Conservation (phyloP, 2,113 vertebrate species). For the Ailurus styani region DNA sequence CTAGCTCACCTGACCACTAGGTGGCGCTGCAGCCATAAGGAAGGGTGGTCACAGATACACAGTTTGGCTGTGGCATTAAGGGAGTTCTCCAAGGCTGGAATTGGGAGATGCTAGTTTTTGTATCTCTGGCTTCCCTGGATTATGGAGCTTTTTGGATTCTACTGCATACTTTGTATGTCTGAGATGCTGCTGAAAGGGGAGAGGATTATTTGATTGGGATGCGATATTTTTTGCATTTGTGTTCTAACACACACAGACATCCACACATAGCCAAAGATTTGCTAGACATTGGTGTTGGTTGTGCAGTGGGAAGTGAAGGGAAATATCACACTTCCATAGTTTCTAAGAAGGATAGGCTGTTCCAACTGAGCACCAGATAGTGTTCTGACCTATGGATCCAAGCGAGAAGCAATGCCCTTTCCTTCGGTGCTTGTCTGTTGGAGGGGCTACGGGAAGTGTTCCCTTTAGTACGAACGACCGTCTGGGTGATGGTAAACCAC, state of each 20-base stretch:
- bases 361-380: background rate
- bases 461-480: background rate
- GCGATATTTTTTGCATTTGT: background rate
- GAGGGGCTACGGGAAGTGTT: background rate
- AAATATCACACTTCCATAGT: background rate
- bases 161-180: background rate
- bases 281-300: background rate
- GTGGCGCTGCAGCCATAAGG: conserved; percentile 75
- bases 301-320: background rate
- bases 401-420: background rate
- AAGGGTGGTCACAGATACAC: background rate
- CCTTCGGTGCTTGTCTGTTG: background rate
- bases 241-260: background rate
- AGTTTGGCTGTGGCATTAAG: conserved; percentile 75
- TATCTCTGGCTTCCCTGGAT: background rate
- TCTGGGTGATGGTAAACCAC: background rate
- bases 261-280: background rate
- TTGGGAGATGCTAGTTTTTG: background rate
- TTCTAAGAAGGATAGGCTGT: background rate
- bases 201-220: background rate
- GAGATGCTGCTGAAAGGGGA: background rate
- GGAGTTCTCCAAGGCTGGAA: conserved; percentile 43
- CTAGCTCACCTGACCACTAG: conserved; percentile 74
- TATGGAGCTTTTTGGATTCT: background rate
- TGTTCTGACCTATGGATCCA: background rate